A percentile compares a stretch with the other conserved stretches of the same genome.
Conservation (phyloP, 1,140 invertebrate genomes). For the Rhagoletis pomonella region DNA sequence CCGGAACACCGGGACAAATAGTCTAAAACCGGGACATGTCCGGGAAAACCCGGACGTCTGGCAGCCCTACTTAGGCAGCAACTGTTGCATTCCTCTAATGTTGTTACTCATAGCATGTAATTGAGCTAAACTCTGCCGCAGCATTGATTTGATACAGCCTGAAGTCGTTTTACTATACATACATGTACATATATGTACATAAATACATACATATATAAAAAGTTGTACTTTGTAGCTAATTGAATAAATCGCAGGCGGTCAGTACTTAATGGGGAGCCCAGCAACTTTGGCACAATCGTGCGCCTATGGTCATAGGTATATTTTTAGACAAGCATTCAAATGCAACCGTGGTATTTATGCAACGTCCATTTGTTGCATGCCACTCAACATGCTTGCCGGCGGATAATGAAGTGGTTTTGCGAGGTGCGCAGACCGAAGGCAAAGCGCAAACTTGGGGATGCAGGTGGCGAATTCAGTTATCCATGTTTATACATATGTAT, state of each 20-base stretch:
- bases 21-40: too few species aligned
- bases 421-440: background rate
- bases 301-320: background rate
- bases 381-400: background rate
- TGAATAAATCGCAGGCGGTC: constrained; percentile 19
- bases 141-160: background rate
- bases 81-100: background rate
- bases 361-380: constrained; percentile 33
- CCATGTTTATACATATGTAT: background rate
- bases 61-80: too few species aligned
- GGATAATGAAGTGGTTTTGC: constrained; percentile 38
- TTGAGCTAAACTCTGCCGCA: background rate
- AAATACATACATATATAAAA: background rate
- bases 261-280: background rate
- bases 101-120: background rate
- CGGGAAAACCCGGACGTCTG: too few species aligned
- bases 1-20: too few species aligned
- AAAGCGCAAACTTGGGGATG: background rate
- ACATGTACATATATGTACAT: too few species aligned
- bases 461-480: background rate
- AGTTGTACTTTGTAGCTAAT: constrained; percentile 39
- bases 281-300: background rate
- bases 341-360: background rate
- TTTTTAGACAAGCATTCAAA: background rate
- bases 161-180: constrained; percentile 7